Conservation (phyloP, 2,888 invertebrate genomes). For the Diarsia rubi region DNA sequence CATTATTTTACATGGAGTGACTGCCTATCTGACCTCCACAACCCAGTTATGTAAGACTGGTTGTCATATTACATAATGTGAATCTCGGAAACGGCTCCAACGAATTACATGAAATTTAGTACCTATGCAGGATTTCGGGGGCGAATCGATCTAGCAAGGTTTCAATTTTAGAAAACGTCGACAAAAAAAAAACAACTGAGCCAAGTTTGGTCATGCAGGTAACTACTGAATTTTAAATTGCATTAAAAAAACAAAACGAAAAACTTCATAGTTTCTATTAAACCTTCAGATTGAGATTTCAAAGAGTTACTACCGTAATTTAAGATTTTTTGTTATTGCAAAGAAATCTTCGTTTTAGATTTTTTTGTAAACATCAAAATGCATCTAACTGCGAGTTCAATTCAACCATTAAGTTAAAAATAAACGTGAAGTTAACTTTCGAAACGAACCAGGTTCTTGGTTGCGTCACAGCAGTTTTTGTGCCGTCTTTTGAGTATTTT, state of each 20-base stretch:
- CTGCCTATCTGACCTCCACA: too few species aligned
- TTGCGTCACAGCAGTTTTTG: conserved; percentile 65
- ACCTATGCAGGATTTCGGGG: too few species aligned
- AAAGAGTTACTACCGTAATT: not conserved
- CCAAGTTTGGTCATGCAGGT: too few species aligned
- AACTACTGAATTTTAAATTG: too few species aligned
- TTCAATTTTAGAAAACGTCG: too few species aligned
- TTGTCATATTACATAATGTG: too few species aligned
- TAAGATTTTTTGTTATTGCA: not conserved
- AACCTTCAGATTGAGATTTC: not conserved
- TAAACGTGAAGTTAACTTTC: conserved; percentile 46
- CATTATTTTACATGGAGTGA: too few species aligned
- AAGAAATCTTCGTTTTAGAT: not conserved
- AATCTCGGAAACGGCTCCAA: too few species aligned
- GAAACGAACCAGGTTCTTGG: conserved; percentile 16
- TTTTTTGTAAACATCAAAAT: conserved; percentile 1
- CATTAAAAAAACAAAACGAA: not conserved
- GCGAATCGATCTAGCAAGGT: too few species aligned
- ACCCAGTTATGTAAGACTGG: too few species aligned
- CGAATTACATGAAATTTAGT: too few species aligned
- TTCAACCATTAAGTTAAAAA: conserved; percentile 31
- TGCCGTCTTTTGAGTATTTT: conserved; percentile 57
- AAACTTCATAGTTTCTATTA: not conserved
- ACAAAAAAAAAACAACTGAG: too few species aligned
- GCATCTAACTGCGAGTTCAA: conserved; percentile 6